Percentiles rank a stretch among this genome's conserved stretches.
These are phyloP conservation scores for Oceanodroma tethys DNA, from an alignment of 2,113 vertebrate species.

Conservation along the genomic window DNA sequence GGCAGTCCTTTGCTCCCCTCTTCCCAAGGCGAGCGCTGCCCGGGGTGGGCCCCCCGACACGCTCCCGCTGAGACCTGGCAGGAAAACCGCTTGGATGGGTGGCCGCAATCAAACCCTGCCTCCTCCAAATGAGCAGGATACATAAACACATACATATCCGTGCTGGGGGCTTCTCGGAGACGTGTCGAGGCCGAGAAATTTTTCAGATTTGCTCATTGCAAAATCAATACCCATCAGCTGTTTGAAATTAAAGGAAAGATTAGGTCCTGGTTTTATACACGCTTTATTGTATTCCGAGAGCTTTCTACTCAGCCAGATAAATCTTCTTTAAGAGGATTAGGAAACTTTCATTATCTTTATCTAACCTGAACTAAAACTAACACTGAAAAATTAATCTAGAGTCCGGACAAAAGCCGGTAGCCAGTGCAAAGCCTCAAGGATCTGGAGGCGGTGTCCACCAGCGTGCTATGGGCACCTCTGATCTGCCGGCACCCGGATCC, in stretches of 20 bases:
- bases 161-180: background rate
- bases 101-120: background rate
- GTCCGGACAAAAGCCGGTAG: constrained; percentile 65
- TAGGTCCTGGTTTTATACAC: constrained; percentile 76
- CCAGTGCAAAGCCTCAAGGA: background rate
- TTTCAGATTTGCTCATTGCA: constrained; percentile 77
- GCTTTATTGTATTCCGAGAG: constrained; percentile 76
- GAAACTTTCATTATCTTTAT: constrained; percentile 85
- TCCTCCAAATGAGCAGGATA: constrained; percentile 3
- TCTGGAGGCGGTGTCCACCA: background rate
- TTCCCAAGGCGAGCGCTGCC: accelerated
- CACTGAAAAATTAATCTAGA: constrained; percentile 79
- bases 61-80: background rate
- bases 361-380: constrained; percentile 78
- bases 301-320: constrained; percentile 79
- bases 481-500: background rate
- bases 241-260: constrained; percentile 88
- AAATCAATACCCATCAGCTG: constrained; percentile 91
- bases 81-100: background rate
- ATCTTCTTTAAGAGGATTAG: constrained; percentile 81
- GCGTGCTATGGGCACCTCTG: background rate
- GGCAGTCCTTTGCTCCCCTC: accelerated
- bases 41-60: background rate
- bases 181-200: constrained; percentile 41
- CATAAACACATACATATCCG: background rate